phyloP scores from a whole-genome alignment of 2,797 vertebrate genomes.

The Salarias fasciatus region DNA sequence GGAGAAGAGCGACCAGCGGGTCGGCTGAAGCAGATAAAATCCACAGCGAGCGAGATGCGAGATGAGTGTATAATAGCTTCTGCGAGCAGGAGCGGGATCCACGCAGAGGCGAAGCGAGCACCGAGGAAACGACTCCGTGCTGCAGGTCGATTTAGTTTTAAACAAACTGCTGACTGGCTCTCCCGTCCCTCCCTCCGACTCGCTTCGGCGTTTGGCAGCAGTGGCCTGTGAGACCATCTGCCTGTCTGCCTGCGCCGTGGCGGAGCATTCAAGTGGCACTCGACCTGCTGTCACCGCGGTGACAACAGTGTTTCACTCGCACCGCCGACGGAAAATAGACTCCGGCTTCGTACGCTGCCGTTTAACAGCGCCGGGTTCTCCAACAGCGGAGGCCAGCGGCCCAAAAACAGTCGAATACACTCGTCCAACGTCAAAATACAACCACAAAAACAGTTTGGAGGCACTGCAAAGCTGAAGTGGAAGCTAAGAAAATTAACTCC shows the following conservation, averaged over 20 bases:
- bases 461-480: too few species aligned
- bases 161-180: constrained; percentile 55
- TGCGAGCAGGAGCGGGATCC: constrained; percentile 32
- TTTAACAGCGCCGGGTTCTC: neutral
- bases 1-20: constrained; percentile 18
- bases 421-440: too few species aligned
- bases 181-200: constrained; percentile 8
- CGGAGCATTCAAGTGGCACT: constrained; percentile 55
- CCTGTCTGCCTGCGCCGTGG: constrained; percentile 51
- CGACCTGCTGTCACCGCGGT: constrained; percentile 57
- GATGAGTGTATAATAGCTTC: constrained; percentile 31
- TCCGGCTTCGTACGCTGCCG: too few species aligned
- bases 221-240: constrained; percentile 59
- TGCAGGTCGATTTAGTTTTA: constrained; percentile 49
- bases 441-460: too few species aligned
- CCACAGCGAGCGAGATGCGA: constrained; percentile 34
- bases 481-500: too few species aligned
- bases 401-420: too few species aligned
- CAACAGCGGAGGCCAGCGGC: too few species aligned
- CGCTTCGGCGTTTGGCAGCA: constrained; percentile 46
- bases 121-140: constrained; percentile 33
- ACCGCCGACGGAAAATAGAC: constrained; percentile 12
- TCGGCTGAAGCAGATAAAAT: constrained; percentile 35
- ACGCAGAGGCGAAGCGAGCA: constrained; percentile 40
- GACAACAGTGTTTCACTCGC: constrained; percentile 40